These are phyloP conservation scores for Meloidogyne chitwoodi DNA, from an alignment of 1,140 invertebrate species.

Conservation along the genomic window DNA sequence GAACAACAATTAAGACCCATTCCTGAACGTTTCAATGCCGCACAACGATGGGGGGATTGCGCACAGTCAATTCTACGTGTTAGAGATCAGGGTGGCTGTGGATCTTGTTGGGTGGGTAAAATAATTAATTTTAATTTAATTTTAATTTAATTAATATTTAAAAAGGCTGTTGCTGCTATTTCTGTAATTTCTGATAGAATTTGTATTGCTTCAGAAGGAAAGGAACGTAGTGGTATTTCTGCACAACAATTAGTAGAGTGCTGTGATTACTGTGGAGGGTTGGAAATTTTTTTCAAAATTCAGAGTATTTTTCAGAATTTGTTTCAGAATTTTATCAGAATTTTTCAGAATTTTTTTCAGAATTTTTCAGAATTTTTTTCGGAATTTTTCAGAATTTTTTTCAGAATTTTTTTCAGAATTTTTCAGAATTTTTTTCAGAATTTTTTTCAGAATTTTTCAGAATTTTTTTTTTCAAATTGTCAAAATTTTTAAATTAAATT, in stretches of 20 bases:
- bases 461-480: too few relatives aligned
- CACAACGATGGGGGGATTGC: constrained; percentile 19
- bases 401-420: too few relatives aligned
- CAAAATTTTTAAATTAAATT: background rate
- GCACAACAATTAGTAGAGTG: constrained; percentile 19
- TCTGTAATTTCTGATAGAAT: constrained; percentile 22
- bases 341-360: too few relatives aligned
- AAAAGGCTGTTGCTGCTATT: constrained; percentile 8
- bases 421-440: too few relatives aligned
- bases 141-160: background rate
- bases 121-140: background rate
- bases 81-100: constrained; percentile 26
- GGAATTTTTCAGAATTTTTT: too few relatives aligned
- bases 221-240: background rate
- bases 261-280: constrained; percentile 23
- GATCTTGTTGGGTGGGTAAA: constrained; percentile 18
- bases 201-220: constrained; percentile 19
- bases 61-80: constrained; percentile 17
- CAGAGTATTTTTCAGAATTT: background rate
- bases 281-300: background rate
- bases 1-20: constrained; percentile 10
- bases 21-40: constrained; percentile 14
- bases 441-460: too few relatives aligned
- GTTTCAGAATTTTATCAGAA: too few relatives aligned
- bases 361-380: too few relatives aligned